Conservation (phyloP, 2,797 vertebrate genomes). For the Bothrops alternatus region DNA sequence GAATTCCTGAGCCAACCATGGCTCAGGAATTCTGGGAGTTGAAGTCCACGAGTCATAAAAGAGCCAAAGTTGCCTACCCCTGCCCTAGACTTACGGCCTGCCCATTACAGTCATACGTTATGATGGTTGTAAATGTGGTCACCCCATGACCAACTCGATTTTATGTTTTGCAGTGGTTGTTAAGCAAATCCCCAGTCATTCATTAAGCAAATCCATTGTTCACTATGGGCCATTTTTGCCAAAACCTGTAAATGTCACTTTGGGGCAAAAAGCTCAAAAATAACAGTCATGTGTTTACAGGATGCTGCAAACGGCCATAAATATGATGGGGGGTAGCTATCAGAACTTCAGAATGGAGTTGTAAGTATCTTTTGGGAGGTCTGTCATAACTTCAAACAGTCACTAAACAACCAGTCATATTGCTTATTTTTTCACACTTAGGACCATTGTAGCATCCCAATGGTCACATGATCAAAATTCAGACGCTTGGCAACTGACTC, state of each 20-base stretch:
- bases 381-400: background rate
- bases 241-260: background rate
- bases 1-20: too few species aligned
- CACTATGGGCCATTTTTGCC: background rate
- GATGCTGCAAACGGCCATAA: background rate
- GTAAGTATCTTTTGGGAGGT: background rate
- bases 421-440: background rate
- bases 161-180: background rate
- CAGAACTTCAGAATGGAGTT: background rate
- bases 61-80: too few species aligned
- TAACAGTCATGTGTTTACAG: background rate
- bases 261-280: background rate
- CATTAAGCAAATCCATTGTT: background rate
- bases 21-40: too few species aligned
- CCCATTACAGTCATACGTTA: background rate
- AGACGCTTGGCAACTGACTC: background rate
- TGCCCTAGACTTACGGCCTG: background rate
- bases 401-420: background rate
- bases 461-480: background rate
- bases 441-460: fast-evolving
- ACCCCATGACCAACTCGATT: background rate
- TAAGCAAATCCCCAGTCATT: background rate
- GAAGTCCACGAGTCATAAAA: too few species aligned
- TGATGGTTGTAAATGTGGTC: background rate
- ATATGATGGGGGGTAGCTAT: background rate